phyloP scores from a whole-genome alignment of 2,888 invertebrate species.

The Cecidostiba fungosa region DNA sequence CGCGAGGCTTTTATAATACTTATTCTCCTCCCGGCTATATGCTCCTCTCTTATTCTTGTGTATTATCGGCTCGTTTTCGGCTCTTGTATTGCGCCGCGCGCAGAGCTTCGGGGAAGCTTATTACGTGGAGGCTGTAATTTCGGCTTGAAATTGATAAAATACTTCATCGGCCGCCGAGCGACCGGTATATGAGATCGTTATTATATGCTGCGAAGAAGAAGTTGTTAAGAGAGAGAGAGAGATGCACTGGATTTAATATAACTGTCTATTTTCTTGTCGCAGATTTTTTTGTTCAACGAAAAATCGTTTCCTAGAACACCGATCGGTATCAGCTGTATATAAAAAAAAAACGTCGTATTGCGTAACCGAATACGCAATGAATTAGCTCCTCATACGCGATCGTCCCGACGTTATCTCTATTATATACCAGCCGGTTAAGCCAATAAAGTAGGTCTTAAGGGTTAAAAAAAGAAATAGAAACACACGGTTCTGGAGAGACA shows the following conservation, averaged over 20 bases:
- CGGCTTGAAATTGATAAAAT: background rate
- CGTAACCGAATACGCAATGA: too few species aligned
- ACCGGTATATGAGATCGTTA: background rate
- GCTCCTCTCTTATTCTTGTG: background rate
- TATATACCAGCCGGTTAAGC: background rate
- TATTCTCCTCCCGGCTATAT: background rate
- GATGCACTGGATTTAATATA: too few species aligned
- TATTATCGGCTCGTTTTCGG: slow-evolving; percentile 47
- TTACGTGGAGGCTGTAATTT: background rate
- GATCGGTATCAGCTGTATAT: too few species aligned
- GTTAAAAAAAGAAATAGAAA: too few species aligned
- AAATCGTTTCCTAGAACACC: too few species aligned
- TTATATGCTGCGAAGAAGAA: background rate
- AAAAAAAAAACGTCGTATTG: too few species aligned
- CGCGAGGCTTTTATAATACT: slow-evolving; percentile 8
- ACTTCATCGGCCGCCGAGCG: background rate
- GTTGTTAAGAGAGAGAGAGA: background rate
- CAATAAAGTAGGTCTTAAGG: background rate
- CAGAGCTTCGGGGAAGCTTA: background rate
- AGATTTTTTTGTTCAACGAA: too few species aligned
- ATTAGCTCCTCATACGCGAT: too few species aligned
- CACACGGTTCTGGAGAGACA: slow-evolving; percentile 18
- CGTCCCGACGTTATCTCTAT: too few species aligned
- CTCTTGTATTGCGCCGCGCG: background rate
- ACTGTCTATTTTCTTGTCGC: too few species aligned